Evolutionary conservation across 2,113 vertebrate genomes (phyloP).

Genomic region (Aythya baeri): DNA sequence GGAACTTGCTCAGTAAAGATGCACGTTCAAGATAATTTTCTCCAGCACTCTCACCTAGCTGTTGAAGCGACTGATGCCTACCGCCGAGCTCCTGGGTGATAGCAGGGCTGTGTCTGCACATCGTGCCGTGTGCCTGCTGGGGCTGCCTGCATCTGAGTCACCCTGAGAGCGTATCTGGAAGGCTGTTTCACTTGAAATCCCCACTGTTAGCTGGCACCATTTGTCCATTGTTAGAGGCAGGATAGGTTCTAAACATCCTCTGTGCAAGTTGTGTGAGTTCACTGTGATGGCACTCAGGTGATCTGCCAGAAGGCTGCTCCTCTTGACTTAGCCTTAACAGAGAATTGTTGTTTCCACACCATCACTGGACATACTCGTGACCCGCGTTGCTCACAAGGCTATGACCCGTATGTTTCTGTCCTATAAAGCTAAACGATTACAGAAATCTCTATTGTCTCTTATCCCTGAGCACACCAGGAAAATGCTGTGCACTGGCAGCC

Average conservation of each 20-base stretch:
- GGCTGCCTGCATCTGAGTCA: not conserved
- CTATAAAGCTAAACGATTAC: not conserved
- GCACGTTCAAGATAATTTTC: not conserved
- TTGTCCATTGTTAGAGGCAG: not conserved
- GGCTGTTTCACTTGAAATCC: not conserved
- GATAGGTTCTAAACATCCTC: not conserved
- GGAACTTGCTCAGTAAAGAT: not conserved
- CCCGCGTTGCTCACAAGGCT: accelerated
- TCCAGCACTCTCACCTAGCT: not conserved
- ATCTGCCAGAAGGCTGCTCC: not conserved
- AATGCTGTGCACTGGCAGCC: not conserved
- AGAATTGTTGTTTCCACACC: not conserved
- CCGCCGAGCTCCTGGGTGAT: not conserved
- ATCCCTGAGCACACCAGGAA: not conserved
- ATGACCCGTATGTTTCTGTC: not conserved
- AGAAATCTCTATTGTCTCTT: not conserved
- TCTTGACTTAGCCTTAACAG: not conserved
- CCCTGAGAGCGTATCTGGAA: not conserved
- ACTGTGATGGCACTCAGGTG: not conserved
- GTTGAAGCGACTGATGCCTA: not conserved
- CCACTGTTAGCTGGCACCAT: not conserved
- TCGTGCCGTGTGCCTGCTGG: accelerated
- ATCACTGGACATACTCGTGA: accelerated
- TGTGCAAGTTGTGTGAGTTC: accelerated
- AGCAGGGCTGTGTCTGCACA: not conserved